Base-by-base conservation (phyloP, 2,797 vertebrate species). In the Ceryle rudis region DNA sequence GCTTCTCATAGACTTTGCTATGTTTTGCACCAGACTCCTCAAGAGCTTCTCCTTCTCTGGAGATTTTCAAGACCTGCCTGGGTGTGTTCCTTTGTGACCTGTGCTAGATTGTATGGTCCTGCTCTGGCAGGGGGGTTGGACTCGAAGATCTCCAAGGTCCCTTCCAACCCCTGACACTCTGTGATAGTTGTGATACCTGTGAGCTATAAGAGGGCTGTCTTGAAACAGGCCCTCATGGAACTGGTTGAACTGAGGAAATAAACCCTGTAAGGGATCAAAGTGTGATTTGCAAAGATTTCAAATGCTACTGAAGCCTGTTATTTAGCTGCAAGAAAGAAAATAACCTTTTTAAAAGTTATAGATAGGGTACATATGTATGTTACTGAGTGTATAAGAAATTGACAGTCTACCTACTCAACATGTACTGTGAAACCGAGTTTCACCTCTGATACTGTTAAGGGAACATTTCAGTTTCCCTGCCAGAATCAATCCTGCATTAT, bases 271-370 rank as follows among this genome's bases (percentile, higher is more conserved):
- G 28, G 16, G 14, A 6, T 73, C 35, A 35, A 51, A 44, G 47
- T 13, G 46, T 55, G n/a, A 19, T 85, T 35, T 66, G 23, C 33
- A n/a, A 12, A 35, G 33, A 62, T 85, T 77, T 82, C 20, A 87
- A 39, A 49, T 3, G 3, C 20, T 74, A 23, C 29, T 18, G 39
- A 81, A 86, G 33, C 37, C 31, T 69, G 28, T 19, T 77, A 54
- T 7, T 73, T 28, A 67, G 19, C 18, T 6, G 5, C 8, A 88
- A 47, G 46, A 60, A 71, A 81, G 17, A 71, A 88, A 91, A 74
- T 1, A 0, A 28, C 18, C 6, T 39, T 61, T 52, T 7, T 11
- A 14, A 22, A 29, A 18, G 28, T 29, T 72, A 28, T 25, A 4
- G 6, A 28, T 11, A 23, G 18, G 4, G 8, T 17, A 28, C 7